Conservation (phyloP, 92 coral and sea anemone species). For the Palythoa heliodiscus region DNA sequence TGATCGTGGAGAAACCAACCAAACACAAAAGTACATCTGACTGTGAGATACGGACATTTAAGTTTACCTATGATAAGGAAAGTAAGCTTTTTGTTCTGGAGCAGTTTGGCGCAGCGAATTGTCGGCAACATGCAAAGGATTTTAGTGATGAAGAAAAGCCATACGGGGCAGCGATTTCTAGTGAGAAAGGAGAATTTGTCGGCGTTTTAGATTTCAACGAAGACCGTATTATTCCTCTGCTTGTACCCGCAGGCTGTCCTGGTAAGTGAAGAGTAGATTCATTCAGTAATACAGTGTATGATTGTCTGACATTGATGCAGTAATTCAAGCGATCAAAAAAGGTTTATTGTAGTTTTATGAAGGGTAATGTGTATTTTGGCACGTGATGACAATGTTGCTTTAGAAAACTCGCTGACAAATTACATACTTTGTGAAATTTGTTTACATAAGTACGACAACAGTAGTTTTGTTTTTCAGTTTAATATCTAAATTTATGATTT, state of each 20-base stretch:
- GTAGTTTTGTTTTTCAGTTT: not conserved
- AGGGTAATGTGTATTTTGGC: not conserved
- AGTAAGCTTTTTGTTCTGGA: conserved; percentile 56
- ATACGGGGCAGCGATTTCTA: conserved; percentile 68
- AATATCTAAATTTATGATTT: not conserved
- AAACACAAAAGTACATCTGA: conserved; percentile 32
- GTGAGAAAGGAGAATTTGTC: conserved; percentile 73
- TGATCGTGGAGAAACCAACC: conserved; percentile 52
- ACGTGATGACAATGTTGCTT: not conserved
- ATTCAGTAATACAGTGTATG: no score
- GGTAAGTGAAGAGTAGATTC: conserved; percentile 12
- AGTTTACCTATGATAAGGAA: conserved; percentile 49
- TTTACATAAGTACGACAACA: not conserved
- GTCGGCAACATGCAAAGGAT: conserved; percentile 33
- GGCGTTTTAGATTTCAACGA: conserved; percentile 65
- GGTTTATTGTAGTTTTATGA: not conserved
- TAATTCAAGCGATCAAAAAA: not conserved
- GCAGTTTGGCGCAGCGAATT: conserved; percentile 62
- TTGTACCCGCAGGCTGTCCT: conserved; percentile 46
- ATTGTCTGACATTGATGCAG: not conserved
- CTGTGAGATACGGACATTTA: conserved; percentile 58
- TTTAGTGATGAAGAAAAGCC: conserved; percentile 66
- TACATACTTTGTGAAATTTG: not conserved
- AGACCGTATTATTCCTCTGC: conserved; percentile 57
- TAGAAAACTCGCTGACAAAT: not conserved